Conservation (phyloP, 92 coral and sea anemone species). For the Epizoanthus stellaris region DNA sequence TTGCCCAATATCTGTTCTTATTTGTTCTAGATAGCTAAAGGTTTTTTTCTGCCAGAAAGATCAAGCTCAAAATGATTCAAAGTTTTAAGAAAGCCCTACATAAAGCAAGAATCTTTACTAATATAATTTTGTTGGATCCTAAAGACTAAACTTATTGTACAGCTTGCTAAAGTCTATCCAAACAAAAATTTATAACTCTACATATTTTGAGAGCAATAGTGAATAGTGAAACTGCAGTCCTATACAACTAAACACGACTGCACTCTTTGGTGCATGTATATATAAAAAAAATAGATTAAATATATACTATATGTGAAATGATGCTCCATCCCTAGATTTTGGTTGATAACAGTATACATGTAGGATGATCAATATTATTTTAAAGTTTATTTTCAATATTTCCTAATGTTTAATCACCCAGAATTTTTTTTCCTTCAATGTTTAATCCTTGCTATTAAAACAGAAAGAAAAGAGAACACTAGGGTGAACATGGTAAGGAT, state of each 20-base stretch:
- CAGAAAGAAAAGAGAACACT: neutral
- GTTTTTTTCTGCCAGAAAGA: neutral
- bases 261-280: neutral
- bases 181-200: neutral
- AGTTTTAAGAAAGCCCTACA: neutral
- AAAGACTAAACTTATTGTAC: neutral
- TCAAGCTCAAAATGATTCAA: neutral
- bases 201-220: neutral
- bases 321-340: neutral
- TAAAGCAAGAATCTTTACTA: neutral
- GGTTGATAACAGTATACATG: neutral
- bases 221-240: neutral
- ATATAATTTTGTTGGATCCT: neutral
- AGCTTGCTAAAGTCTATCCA: neutral
- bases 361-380: neutral
- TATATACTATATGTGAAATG: no score
- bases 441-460: neutral
- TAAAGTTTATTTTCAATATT: neutral
- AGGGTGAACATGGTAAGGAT: no score
- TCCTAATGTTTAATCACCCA: no score
- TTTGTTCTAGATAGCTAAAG: conserved; percentile 21
- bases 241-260: neutral
- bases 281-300: no score
- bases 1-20: conserved; percentile 7
- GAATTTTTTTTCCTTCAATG: neutral